Evolutionary conservation across 2,113 vertebrate genomes (phyloP), one percentile per base, ranked within the genome.

Genomic region (Proteles cristata): DNA sequence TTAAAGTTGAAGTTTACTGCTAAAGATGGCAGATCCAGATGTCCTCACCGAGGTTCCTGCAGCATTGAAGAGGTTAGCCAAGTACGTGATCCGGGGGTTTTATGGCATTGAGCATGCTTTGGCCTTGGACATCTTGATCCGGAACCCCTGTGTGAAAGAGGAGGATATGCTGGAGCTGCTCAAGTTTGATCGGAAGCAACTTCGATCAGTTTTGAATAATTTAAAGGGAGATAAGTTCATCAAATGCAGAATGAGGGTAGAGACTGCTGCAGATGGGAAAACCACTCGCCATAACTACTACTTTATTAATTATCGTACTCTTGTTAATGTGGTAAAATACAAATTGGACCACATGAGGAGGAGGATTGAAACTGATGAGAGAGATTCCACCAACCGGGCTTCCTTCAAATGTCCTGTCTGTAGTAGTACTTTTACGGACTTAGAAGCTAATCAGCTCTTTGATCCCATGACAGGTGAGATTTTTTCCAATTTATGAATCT

Each of bases 311-410:
- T 99, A 99, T 98, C 99, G 99, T 69, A 99, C 99, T 28, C 99
- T 99, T 81, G 99, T 99, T 73, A 99, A 99, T 0, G 99, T 99
- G 83, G 99, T 99, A 71, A 99, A 99, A 97, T 99, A 99, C 96
- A 99, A 99, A 97, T 97, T 99, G 98, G 99, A 99, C 98, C 99
- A 99, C 98, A 99, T 99, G 99, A 99, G 99, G n/a, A 98, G 99
- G 1, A 99, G 99, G 94, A 99, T 99, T 68, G 99, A 99, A 98
- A 99, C 99, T 0, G 99, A 99, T 48, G 99, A 99, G 96, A 99
- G 99, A 31, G 99, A 99, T 98, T 99, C 99, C 61, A 99, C 99
- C 96, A 99, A 99, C 92, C 99, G 99, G 0, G 99, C 99, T 31
- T 99, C 99, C 58, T 99, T 99, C 96, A 99, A 99, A 43, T 99